Evolutionary conservation across 2,888 invertebrate genomes (phyloP).

Genomic region (Lasioglossum zephyrum): DNA sequence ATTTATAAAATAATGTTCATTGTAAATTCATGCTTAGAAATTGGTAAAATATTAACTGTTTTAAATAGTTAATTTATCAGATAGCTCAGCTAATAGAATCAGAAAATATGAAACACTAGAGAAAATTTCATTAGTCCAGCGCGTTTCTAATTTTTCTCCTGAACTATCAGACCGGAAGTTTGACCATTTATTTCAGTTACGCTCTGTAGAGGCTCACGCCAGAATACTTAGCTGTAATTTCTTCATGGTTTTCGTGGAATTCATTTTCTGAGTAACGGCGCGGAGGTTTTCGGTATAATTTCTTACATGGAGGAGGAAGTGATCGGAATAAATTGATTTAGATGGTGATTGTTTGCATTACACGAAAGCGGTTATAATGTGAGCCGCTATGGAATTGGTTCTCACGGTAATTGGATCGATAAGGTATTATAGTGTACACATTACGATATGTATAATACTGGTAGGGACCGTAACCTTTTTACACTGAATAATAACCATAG

Average conservation of each 20-base stretch:
- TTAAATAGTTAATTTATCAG: not conserved
- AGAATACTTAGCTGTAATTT: conserved; percentile 30
- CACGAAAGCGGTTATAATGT: not conserved
- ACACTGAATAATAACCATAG: not conserved
- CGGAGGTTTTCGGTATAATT: not conserved
- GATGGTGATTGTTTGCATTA: not conserved
- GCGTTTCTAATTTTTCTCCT: not conserved
- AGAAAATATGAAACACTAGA: not conserved
- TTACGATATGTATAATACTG: not conserved
- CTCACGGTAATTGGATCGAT: not conserved
- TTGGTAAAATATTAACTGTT: not conserved
- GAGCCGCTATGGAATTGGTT: not conserved
- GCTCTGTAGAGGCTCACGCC: not conserved
- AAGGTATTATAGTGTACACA: not conserved
- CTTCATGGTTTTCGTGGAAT: conserved; percentile 15
- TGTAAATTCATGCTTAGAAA: too few relatives aligned
- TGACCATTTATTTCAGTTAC: conserved; percentile 12
- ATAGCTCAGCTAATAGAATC: not conserved
- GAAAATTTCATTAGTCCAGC: not conserved
- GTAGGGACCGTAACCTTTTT: not conserved
- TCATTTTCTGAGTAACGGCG: not conserved
- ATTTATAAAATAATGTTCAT: not conserved
- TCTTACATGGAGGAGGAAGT: not conserved
- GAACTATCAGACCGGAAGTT: conserved; percentile 1
- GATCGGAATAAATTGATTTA: conserved; percentile 10